Percentiles rank a stretch among this genome's conserved stretches.
These are phyloP conservation scores for Tarsius wallacei DNA, from an alignment of 2,797 vertebrate species.

Conservation along the genomic window DNA sequence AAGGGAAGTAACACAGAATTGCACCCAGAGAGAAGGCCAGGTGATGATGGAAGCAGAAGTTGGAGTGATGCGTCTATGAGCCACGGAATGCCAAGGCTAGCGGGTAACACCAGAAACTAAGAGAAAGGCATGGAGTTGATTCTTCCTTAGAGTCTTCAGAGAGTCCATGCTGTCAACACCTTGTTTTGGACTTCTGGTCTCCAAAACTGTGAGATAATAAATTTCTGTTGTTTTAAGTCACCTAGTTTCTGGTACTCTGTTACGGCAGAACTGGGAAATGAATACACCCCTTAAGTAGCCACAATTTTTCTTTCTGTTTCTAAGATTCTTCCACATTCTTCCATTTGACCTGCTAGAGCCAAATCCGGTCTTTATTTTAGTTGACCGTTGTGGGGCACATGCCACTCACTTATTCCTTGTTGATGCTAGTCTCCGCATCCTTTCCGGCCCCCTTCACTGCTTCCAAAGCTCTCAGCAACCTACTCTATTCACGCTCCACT, in stretches of 20 bases:
- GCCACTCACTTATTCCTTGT: neutral
- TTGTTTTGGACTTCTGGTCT: neutral
- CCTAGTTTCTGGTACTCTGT: neutral
- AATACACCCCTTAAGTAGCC: neutral
- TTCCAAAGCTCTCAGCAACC: neutral
- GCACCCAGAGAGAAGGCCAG: rapidly evolving
- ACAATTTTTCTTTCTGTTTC: neutral
- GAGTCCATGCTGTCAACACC: neutral
- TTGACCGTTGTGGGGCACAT: neutral
- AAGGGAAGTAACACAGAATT: neutral
- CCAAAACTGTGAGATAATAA: neutral
- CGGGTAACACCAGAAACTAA: neutral
- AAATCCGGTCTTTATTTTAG: neutral
- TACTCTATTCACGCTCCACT: neutral
- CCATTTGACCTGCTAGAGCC: neutral
- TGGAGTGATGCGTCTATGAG: neutral
- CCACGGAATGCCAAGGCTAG: neutral
- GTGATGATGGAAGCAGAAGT: neutral
- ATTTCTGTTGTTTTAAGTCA: neutral
- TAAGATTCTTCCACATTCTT: neutral
- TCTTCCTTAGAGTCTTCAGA: neutral
- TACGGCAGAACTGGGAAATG: neutral
- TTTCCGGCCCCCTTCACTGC: neutral
- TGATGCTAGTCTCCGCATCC: neutral
- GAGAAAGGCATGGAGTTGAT: neutral